Percentiles rank a stretch among this genome's conserved stretches.
Conservation (phyloP, 2,888 invertebrate species). For the Hydrotaea cyrtoneurina region DNA sequence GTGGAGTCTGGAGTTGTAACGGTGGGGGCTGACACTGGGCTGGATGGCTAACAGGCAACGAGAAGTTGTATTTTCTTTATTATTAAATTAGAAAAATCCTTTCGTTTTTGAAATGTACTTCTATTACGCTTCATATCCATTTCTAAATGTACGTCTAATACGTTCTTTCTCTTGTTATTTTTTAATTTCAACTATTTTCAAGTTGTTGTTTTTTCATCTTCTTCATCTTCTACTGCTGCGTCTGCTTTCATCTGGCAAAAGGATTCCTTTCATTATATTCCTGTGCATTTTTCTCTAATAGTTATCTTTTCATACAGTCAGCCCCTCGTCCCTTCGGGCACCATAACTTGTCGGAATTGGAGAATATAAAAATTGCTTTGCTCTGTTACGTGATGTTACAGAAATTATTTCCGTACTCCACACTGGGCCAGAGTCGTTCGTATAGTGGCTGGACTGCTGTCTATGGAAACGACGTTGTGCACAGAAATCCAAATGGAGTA, state of each 20-base stretch:
- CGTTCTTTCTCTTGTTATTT: neutral
- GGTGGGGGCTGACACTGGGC: neutral
- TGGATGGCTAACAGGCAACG: neutral
- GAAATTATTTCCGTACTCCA: slow-evolving; percentile 19
- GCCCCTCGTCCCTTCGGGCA: neutral
- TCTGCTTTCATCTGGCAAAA: too few relatives aligned
- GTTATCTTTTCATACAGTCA: neutral
- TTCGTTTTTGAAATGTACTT: slow-evolving; percentile 1
- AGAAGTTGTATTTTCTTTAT: neutral
- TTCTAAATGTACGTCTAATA: too few relatives aligned
- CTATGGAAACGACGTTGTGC: neutral
- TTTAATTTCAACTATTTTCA: neutral
- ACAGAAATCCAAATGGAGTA: neutral
- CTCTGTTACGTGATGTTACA: slow-evolving; percentile 14
- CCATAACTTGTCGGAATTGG: neutral
- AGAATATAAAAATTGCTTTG: slow-evolving; percentile 7
- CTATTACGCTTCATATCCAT: neutral
- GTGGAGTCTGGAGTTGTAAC: neutral
- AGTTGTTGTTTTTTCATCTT: neutral
- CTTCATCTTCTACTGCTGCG: too few relatives aligned
- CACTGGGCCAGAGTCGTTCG: too few relatives aligned
- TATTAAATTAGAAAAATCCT: slow-evolving; percentile 12
- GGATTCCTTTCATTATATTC: slow-evolving; percentile 12
- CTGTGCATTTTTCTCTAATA: neutral
- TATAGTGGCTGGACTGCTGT: neutral